Evolutionary conservation across 35 echinoderm and acorn worm species (phyloP).

Genomic region (Hemicentrotus pulcherrimus): DNA sequence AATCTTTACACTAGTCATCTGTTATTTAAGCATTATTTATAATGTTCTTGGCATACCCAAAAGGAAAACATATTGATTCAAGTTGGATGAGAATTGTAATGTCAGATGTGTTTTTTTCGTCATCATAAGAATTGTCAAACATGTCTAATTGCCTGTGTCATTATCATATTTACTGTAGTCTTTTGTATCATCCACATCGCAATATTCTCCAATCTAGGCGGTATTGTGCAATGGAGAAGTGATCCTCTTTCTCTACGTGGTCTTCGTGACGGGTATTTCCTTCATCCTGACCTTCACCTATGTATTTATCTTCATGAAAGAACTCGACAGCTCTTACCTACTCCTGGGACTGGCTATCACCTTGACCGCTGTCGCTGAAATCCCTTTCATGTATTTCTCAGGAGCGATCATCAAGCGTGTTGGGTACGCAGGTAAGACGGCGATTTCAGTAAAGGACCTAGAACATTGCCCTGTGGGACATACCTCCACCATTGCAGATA

Average conservation of each 20-base stretch:
- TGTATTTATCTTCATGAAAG: conserved; percentile 71
- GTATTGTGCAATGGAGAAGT: conserved; percentile 64
- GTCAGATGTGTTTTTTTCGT: too few relatives aligned
- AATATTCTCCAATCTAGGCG: neutral
- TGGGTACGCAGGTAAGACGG: conserved; percentile 27
- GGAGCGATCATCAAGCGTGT: conserved; percentile 58
- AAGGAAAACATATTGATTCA: too few relatives aligned
- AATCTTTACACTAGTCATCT: too few relatives aligned
- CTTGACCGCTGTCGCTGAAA: conserved; percentile 64
- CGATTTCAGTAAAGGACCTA: neutral
- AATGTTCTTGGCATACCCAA: too few relatives aligned
- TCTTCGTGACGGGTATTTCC: conserved; percentile 73
- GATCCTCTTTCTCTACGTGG: conserved; percentile 59
- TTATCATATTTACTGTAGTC: neutral
- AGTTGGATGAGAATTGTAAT: too few relatives aligned
- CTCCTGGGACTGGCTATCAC: conserved; percentile 73
- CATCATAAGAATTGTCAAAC: too few relatives aligned
- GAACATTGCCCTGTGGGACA: neutral
- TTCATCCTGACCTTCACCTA: conserved; percentile 62
- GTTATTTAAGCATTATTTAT: too few relatives aligned
- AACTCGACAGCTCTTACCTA: conserved; percentile 59
- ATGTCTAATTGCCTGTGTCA: too few relatives aligned
- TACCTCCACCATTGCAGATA: neutral
- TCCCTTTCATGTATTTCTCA: conserved; percentile 82
- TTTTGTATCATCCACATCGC: neutral